Evolutionary conservation across 2,797 vertebrate genomes (phyloP), one percentile per base, ranked within the genome.

Genomic region (Enteromius radiatus): DNA sequence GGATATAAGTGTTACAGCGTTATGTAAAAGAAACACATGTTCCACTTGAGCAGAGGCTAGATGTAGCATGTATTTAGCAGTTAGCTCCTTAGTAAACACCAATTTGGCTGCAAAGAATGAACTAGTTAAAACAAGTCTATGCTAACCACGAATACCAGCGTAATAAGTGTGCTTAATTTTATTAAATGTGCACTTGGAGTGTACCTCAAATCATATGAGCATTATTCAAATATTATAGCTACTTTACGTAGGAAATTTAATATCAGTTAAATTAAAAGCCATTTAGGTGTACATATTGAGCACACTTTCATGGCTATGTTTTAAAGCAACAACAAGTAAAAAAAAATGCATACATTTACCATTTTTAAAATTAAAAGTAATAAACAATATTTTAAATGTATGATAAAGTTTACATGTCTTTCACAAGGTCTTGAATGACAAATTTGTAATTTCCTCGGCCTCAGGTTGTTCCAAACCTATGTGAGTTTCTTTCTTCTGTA

Each of bases 71-170:
- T 33, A 61, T 43, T 59, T 69, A 47, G 68, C 54, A 56, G 47
- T 38, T 79, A 41, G n/a, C 64, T 47, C 17, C 10, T 11, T 43
- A 1, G 33, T 59, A 43, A 70, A 56, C 33, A 78, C 4, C n/a
- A 69, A 49, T 69, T 59, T 69, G 36, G 38, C 23, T 11, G 4
- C 23, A 70, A 80, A 80, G 11, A 69, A 59, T 41, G 0, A 52
- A 80, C 33, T 61, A 59, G 31, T 36, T 81, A 26, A 38, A 81
- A 74, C 14, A 65, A n/a, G 14, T 41, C 4, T 3, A 74, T 1
- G 7, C 23, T 56, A 71, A 71, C 23, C 8, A 47, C 11, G 45
- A 36, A 33, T 8, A 52, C 17, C 10, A 73, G 12, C 10, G 31
- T 1, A 11, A 47, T 1, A 73, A 1, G 6, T 14, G 17, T 52